Evolutionary conservation across 2,797 vertebrate species (phyloP).

Genomic region (Sebastes iracundus): DNA sequence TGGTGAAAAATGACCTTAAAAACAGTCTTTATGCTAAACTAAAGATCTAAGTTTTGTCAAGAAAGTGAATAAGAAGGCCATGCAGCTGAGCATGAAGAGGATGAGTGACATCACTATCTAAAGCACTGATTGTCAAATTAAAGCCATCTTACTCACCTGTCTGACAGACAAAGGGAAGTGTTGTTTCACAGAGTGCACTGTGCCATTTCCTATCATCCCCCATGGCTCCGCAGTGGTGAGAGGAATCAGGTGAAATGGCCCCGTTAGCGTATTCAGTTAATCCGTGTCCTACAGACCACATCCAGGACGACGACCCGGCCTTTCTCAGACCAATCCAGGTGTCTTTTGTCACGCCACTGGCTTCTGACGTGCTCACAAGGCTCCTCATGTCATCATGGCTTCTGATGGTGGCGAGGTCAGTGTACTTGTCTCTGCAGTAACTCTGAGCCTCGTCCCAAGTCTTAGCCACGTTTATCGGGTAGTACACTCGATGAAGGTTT

Average conservation of each 20-base stretch:
- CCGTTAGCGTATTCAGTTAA: constrained; percentile 24
- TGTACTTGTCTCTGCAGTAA: constrained; percentile 13
- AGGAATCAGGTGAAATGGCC: neutral
- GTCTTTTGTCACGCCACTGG: rapidly evolving
- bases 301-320: neutral
- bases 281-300: constrained; percentile 14
- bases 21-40: neutral
- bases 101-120: neutral
- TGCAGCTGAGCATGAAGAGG: neutral
- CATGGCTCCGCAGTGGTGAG: constrained; percentile 34
- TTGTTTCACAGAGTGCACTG: neutral
- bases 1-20: no score
- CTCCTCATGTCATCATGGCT: neutral
- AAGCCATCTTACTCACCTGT: neutral
- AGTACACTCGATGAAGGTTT: neutral
- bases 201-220: constrained; percentile 16
- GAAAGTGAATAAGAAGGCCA: neutral
- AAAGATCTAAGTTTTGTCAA: no score
- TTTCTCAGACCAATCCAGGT: constrained; percentile 30
- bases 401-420: constrained; percentile 7
- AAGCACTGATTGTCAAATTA: neutral
- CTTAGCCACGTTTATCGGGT: rapidly evolving
- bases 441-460: neutral
- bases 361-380: neutral
- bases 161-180: constrained; percentile 32